A percentile compares a stretch with the other conserved stretches of the same genome.
phyloP scores from a whole-genome alignment of 2,113 vertebrate genomes.

The Lates calcarifer region DNA sequence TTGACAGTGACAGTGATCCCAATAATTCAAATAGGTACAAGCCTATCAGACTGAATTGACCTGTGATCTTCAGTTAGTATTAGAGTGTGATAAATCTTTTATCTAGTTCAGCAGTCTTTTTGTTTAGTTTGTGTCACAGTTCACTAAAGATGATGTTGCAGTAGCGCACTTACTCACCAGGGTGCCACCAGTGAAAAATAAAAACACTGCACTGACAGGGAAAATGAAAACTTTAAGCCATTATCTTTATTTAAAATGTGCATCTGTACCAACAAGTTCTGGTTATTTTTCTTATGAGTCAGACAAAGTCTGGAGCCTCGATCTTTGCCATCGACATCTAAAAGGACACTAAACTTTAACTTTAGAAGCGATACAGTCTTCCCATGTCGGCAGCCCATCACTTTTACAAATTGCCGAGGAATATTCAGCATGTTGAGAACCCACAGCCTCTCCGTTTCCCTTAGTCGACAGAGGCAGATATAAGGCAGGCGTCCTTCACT shows the following conservation, averaged over 20 bases:
- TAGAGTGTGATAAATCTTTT: background rate
- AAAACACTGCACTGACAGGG: slow-evolving; percentile 16
- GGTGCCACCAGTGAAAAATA: slow-evolving; percentile 28
- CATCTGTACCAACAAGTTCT: slow-evolving; percentile 32
- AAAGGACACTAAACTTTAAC: slow-evolving; percentile 31
- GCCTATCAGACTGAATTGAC: background rate
- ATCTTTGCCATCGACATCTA: slow-evolving; percentile 37
- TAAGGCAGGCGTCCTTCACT: slow-evolving; percentile 61
- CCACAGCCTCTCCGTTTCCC: slow-evolving; percentile 40
- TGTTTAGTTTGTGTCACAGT: slow-evolving; percentile 38
- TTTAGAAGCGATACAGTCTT: slow-evolving; percentile 39
- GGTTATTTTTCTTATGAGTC: slow-evolving; percentile 27
- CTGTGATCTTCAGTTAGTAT: slow-evolving; percentile 12
- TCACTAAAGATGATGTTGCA: slow-evolving; percentile 20
- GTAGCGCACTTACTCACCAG: slow-evolving; percentile 14
- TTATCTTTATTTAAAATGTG: slow-evolving; percentile 47
- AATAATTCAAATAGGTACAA: background rate
- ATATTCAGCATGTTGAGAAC: slow-evolving; percentile 43
- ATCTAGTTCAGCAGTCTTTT: slow-evolving; percentile 23
- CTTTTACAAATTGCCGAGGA: slow-evolving; percentile 44
- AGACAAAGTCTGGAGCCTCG: slow-evolving; percentile 11
- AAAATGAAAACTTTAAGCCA: slow-evolving; percentile 40
- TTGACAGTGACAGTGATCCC: slow-evolving; percentile 1
- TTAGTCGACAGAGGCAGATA: slow-evolving; percentile 46
- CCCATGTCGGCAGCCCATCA: slow-evolving; percentile 8